Evolutionary conservation across 2,113 vertebrate species (phyloP).

Genomic region (Sterrhoptilus dennistouni): DNA sequence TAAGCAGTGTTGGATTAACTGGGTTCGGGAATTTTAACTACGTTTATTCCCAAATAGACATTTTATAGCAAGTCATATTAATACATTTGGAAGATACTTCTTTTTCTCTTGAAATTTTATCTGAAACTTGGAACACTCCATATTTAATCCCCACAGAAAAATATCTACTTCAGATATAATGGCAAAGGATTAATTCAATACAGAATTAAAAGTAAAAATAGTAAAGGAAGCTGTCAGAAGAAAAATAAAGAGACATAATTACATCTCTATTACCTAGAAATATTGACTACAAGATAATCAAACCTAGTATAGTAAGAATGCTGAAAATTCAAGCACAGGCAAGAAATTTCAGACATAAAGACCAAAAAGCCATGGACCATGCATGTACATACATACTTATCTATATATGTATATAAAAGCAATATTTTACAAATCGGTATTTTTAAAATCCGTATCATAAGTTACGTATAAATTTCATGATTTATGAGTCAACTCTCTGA

Average conservation of each 20-base stretch:
- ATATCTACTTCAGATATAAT: background rate
- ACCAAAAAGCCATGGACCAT: background rate
- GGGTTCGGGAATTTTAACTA: background rate
- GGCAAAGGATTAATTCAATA: background rate
- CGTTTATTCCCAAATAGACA: background rate
- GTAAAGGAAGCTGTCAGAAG: background rate
- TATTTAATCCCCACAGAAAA: background rate
- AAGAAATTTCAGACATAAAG: background rate
- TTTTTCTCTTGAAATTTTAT: background rate
- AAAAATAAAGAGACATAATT: background rate
- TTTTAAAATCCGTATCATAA: background rate
- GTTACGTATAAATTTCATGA: background rate
- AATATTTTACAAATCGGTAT: background rate
- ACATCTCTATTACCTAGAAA: background rate
- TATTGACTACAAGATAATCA: background rate
- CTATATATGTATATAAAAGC: background rate
- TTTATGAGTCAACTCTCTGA: rapidly evolving
- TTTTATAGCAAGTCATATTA: background rate
- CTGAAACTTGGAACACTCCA: background rate
- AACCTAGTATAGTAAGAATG: background rate
- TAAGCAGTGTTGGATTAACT: background rate
- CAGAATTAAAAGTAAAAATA: background rate
- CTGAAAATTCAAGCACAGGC: background rate
- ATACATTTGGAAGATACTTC: background rate
- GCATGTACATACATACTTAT: background rate